Percentiles rank a stretch among this genome's conserved stretches.
phyloP scores from a whole-genome alignment of 1,140 invertebrate species.

The Drosophila seguyi region DNA sequence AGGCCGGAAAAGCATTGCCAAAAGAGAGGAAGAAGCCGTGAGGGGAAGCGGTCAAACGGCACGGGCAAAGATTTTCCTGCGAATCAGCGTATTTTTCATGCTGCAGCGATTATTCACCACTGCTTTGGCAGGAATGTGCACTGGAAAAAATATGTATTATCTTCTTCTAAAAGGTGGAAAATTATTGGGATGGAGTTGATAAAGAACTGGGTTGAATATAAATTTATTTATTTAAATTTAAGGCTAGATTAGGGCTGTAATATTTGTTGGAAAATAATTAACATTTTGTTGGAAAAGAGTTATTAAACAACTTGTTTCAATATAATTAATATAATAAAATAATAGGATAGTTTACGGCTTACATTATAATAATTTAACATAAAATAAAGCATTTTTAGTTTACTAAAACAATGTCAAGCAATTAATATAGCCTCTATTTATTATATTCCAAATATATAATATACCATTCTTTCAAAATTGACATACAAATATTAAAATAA shows the following conservation, averaged over 20 bases:
- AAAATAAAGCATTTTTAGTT: no score
- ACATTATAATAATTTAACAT: no score
- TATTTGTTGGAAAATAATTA: no score
- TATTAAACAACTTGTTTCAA: not conserved
- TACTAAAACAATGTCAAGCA: no score
- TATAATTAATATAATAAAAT: no score
- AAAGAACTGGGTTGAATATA: not conserved
- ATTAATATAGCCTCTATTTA: no score
- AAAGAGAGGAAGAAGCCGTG: conserved; percentile 9
- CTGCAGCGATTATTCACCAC: conserved; percentile 78
- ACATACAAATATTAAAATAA: no score
- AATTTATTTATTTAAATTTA: not conserved
- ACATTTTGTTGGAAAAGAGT: no score
- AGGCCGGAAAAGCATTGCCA: conserved; percentile 30
- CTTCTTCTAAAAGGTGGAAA: not conserved
- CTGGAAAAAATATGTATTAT: conserved; percentile 30
- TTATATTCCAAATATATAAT: no score
- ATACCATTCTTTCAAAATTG: no score
- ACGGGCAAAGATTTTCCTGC: conserved; percentile 55
- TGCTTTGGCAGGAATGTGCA: conserved; percentile 28
- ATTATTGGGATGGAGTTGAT: not conserved
- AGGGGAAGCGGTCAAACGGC: conserved; percentile 23
- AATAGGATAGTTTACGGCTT: not conserved
- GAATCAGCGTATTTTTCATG: conserved; percentile 82
- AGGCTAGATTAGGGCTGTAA: no score